These are phyloP conservation scores for Triplophysa dalaica DNA, from an alignment of 2,113 vertebrate genomes.

Conservation along the genomic window DNA sequence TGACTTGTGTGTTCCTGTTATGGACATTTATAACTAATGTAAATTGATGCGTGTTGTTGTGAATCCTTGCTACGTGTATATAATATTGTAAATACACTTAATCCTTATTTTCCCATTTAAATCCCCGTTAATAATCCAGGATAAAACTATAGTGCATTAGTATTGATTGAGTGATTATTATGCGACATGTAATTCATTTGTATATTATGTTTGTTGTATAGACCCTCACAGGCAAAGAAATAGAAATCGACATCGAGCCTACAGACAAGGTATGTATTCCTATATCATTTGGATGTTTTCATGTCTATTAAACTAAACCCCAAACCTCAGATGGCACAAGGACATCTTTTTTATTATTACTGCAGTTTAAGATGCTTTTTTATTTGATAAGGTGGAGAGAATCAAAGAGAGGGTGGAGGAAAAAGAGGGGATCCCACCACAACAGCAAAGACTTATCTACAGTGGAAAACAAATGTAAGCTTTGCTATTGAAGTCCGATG, in stretches of 20 bases:
- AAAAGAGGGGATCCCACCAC: slow-evolving; percentile 91
- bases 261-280: slow-evolving; percentile 83
- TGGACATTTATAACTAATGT: too few species aligned
- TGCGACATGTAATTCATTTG: too few species aligned
- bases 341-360: not conserved
- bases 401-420: slow-evolving; percentile 94
- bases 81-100: too few species aligned
- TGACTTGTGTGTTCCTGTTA: not conserved
- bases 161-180: too few species aligned
- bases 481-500: not conserved
- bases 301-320: too few species aligned
- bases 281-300: too few species aligned
- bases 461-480: slow-evolving; percentile 94
- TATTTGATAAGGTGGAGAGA: slow-evolving; percentile 81
- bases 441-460: slow-evolving; percentile 91
- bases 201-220: slow-evolving; percentile 47
- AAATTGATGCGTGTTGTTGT: too few species aligned
- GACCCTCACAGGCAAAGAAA: slow-evolving; percentile 93
- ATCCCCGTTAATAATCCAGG: too few species aligned
- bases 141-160: too few species aligned
- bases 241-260: slow-evolving; percentile 92
- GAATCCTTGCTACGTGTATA: too few species aligned
- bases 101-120: too few species aligned
- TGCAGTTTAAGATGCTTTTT: not conserved
- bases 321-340: not conserved